phyloP scores from a whole-genome alignment of 2,113 vertebrate species.

The Prochilodus magdalenae region DNA sequence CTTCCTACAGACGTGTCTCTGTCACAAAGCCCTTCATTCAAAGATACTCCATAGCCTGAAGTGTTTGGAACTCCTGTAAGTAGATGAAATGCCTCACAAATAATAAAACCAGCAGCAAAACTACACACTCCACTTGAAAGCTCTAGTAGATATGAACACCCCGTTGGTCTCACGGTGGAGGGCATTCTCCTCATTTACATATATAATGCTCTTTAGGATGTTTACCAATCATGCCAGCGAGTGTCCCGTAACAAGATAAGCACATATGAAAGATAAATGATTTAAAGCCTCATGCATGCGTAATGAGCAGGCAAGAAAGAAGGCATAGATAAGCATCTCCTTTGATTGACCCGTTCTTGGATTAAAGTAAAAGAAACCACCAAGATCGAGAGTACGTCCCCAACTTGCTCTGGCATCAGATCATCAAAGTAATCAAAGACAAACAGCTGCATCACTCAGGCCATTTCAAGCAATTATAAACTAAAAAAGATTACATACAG shows the following conservation, averaged over 20 bases:
- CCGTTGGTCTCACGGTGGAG: neutral
- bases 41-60: neutral
- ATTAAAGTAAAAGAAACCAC: constrained; percentile 41
- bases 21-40: too few relatives aligned
- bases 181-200: constrained; percentile 47
- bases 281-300: constrained; percentile 55
- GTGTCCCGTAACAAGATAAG: constrained; percentile 44
- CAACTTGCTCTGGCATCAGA: constrained; percentile 14
- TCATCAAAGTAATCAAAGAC: constrained; percentile 29
- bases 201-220: constrained; percentile 42
- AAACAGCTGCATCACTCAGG: neutral
- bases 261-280: constrained; percentile 42
- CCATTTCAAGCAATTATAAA: constrained; percentile 7
- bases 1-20: too few relatives aligned
- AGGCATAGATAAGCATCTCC: constrained; percentile 20
- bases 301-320: constrained; percentile 47
- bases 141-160: constrained; percentile 14
- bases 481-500: neutral
- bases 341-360: constrained; percentile 41
- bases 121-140: constrained; percentile 35
- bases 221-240: constrained; percentile 50
- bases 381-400: neutral
- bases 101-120: constrained; percentile 21
- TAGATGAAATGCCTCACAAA: neutral
- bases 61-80: neutral